Evolutionary conservation across 2,888 invertebrate genomes (phyloP).

Genomic region (Stictocephala bisonia): DNA sequence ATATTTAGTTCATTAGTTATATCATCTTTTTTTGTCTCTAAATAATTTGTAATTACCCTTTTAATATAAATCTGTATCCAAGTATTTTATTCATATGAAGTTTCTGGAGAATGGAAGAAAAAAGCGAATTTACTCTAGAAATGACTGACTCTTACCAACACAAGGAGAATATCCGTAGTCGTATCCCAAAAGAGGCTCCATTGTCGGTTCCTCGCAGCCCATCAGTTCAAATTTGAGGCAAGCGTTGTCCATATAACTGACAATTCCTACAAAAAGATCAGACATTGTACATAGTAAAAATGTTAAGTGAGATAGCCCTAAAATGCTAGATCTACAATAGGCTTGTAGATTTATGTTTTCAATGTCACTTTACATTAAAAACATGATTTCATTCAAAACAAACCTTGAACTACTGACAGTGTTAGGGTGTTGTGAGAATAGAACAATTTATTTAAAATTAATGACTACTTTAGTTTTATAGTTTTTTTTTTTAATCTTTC

Average conservation of each 20-base stretch:
- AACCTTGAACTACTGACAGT: too few species aligned
- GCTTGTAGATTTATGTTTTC: too few species aligned
- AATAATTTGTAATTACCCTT: neutral
- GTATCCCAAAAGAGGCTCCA: constrained; percentile 88
- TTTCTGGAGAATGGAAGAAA: neutral
- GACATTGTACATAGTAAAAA: neutral
- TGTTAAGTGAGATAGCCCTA: too few species aligned
- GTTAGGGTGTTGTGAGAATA: too few species aligned
- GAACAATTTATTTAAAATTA: too few species aligned
- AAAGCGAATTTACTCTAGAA: neutral
- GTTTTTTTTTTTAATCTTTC: too few species aligned
- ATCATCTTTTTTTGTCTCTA: too few species aligned
- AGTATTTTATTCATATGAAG: neutral
- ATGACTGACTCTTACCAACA: constrained; percentile 75
- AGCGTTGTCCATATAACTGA: constrained; percentile 96
- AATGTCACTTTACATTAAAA: too few species aligned
- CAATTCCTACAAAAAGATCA: constrained; percentile 74
- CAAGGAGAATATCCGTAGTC: constrained; percentile 95
- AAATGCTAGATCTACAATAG: too few species aligned
- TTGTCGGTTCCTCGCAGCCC: constrained; percentile 91
- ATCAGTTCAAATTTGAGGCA: constrained; percentile 96
- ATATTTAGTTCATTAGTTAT: too few species aligned
- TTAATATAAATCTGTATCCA: neutral
- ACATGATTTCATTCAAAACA: too few species aligned
- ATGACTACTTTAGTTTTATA: too few species aligned